phyloP scores from a whole-genome alignment of 2,113 vertebrate species.

The Notothenia rossii region DNA sequence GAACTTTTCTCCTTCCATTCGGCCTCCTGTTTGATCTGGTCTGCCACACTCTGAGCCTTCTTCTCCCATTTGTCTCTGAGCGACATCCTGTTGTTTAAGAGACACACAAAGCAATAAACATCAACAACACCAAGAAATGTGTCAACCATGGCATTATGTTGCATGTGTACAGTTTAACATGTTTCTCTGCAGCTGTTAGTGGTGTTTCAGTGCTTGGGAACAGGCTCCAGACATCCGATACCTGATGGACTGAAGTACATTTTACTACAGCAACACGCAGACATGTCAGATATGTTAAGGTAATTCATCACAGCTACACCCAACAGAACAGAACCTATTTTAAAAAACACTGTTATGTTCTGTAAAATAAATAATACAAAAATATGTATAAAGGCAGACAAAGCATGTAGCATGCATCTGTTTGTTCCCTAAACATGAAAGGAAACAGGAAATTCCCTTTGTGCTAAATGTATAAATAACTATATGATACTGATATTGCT shows the following conservation, averaged over 20 bases:
- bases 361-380: no score
- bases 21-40: slow-evolving; percentile 65
- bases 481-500: not conserved
- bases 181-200: not conserved
- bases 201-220: not conserved
- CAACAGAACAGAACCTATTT: not conserved
- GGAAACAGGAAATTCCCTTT: not conserved
- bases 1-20: slow-evolving; percentile 64
- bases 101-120: not conserved
- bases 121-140: no score
- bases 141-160: not conserved
- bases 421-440: no score
- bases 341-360: no score
- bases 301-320: no score
- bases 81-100: slow-evolving; percentile 57
- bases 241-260: not conserved
- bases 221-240: not conserved
- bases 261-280: not conserved
- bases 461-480: not conserved
- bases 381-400: no score
- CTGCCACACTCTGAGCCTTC: slow-evolving; percentile 52
- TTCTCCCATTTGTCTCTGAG: slow-evolving; percentile 77
- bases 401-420: no score
- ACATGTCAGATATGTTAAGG: not conserved
- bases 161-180: not conserved